Evolutionary conservation across 1,140 invertebrate genomes (phyloP).

Genomic region (Hestina assimilis): DNA sequence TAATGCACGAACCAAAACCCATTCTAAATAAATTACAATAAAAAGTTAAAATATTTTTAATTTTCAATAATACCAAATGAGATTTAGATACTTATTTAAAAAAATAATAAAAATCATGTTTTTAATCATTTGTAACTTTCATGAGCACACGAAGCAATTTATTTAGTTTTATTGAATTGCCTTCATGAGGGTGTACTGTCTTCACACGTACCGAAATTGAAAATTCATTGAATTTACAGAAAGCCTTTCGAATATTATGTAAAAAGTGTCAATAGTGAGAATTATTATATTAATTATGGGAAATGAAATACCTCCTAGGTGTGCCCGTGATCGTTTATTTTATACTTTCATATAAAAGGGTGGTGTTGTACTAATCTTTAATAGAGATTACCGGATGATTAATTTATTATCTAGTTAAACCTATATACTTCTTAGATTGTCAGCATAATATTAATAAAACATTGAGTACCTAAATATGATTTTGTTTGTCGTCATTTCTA

Average conservation of each 20-base stretch:
- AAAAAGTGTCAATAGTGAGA: no score
- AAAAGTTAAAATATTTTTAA: background rate
- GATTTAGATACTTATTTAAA: no score
- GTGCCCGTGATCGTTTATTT: background rate
- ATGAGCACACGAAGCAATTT: no score
- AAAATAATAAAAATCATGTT: no score
- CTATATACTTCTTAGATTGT: constrained; percentile 73
- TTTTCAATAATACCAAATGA: constrained; percentile 7
- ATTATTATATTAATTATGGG: background rate
- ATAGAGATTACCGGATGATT: constrained; percentile 59
- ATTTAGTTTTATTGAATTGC: no score
- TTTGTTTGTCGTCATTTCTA: background rate
- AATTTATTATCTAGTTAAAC: constrained; percentile 70
- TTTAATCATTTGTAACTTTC: no score
- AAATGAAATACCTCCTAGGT: background rate
- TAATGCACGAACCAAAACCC: constrained; percentile 28
- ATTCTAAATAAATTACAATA: background rate
- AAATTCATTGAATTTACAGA: no score
- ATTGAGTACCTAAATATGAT: constrained; percentile 51
- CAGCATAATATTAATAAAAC: constrained; percentile 70
- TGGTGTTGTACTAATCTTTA: constrained; percentile 39
- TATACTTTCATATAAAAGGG: constrained; percentile 5
- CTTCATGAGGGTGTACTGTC: no score
- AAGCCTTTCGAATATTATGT: no score
- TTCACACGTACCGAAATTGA: no score